These are phyloP conservation scores for Akabosia matsudoensis DNA, from an alignment of 1,140 invertebrate species.

Conservation along the genomic window DNA sequence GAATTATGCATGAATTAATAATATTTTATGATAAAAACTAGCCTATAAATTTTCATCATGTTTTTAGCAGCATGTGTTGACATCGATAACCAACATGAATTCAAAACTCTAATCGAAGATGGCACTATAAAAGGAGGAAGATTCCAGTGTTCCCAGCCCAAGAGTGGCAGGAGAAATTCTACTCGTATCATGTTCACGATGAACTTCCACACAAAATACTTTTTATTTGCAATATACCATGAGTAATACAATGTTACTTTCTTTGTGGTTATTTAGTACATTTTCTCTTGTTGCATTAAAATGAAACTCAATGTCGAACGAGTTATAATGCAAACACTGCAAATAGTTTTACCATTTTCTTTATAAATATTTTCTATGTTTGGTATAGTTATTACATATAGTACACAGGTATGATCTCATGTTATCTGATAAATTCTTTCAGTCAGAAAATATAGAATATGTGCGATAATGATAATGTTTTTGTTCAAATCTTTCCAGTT, in stretches of 20 bases:
- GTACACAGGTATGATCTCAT: background rate
- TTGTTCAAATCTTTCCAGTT: background rate
- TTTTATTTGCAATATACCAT: background rate
- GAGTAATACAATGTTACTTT: slow-evolving; percentile 2
- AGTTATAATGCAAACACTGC: too few relatives aligned
- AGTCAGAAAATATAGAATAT: slow-evolving; percentile 24
- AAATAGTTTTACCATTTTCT: background rate
- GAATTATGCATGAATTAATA: background rate
- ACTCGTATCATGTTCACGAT: too few relatives aligned
- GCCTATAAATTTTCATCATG: too few relatives aligned
- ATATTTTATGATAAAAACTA: background rate
- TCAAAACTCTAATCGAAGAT: background rate
- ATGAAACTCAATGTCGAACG: too few relatives aligned
- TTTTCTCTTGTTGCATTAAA: too few relatives aligned
- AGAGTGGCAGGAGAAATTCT: too few relatives aligned
- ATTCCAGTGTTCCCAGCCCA: too few relatives aligned
- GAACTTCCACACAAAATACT: background rate
- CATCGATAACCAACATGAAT: background rate
- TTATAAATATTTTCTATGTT: background rate
- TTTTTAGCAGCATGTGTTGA: background rate
- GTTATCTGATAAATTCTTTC: slow-evolving; percentile 3
- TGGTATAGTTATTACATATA: background rate
- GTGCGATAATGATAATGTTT: slow-evolving; percentile 11
- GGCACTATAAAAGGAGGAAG: too few relatives aligned
- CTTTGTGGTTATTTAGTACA: too few relatives aligned